Evolutionary conservation across 1,140 invertebrate genomes (phyloP), one percentile per base, ranked within the genome.

Genomic region (Planococcus citri): DNA sequence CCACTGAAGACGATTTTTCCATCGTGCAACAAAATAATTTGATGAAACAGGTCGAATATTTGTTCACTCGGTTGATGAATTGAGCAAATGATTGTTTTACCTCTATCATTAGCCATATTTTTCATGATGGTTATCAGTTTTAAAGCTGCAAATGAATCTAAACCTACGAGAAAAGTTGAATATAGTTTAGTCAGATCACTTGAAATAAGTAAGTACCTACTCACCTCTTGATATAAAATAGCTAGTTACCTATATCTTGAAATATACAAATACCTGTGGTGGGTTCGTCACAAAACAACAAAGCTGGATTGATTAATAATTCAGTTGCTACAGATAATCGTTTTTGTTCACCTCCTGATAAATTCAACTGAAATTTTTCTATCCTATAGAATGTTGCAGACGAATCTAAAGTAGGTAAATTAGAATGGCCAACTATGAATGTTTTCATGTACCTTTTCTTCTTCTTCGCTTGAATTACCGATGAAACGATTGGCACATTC

Each of bases 21-120:
- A 78, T 97, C 91, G 17, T 92, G 90, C 72, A 98, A 77, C 1
- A 97, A 79, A 71, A 95, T 85, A 8, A 97, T 80, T 72, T 88
- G 87, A 75, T 94, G 87, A 78, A 98, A 98, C 78, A 92, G 82
- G 0, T 86, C 85, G 76, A 94, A 96, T 29, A 97, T 82, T 74
- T 94, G 88, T 0, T 91, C 94, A n/a, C 91, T 94, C 0, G 96
- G 95, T 78, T 98, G 96, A 79, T 98, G 95, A 73, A 98, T 97
- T 14, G 95, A 97, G 75, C 92, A 95, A 22, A 98, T 79, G 1
- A 98, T 88, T 0, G 94, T 96, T 75, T 90, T 89, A 21, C 91
- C 89, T 69, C 80, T 77, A 17, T 80, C 76, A 1, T 77, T 76
- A 0, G 86, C 84, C 75, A 88, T 84, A 29, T 73, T 33, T 51